phyloP scores from a whole-genome alignment of 2,888 invertebrate species.

The Apotomis capreana region DNA sequence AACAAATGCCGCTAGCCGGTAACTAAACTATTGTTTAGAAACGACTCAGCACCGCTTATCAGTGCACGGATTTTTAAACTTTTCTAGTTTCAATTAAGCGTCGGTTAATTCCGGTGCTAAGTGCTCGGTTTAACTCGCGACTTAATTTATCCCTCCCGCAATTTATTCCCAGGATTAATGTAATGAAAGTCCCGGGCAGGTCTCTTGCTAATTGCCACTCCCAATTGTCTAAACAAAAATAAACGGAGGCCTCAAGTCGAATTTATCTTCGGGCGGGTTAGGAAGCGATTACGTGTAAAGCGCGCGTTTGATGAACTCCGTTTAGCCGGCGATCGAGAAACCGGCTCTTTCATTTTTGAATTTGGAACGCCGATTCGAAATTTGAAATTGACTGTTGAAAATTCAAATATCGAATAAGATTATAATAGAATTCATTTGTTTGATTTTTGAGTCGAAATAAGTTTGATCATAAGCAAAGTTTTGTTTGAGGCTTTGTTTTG shows the following conservation, averaged over 20 bases:
- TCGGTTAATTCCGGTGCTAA: constrained; percentile 76
- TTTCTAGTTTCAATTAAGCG: constrained; percentile 79
- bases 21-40: constrained; percentile 70
- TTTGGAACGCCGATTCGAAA: constrained; percentile 27
- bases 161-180: constrained; percentile 77
- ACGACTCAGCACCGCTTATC: constrained; percentile 68
- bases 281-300: constrained; percentile 42
- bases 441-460: constrained; percentile 30
- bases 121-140: constrained; percentile 73
- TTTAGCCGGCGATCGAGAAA: constrained; percentile 13
- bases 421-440: constrained; percentile 27
- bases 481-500: not conserved
- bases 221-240: constrained; percentile 74
- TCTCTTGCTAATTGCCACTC: constrained; percentile 69
- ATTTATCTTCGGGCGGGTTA: constrained; percentile 45
- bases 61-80: constrained; percentile 64
- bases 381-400: constrained; percentile 12
- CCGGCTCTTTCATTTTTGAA: constrained; percentile 22
- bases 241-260: constrained; percentile 50
- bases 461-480: constrained; percentile 26
- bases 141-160: constrained; percentile 76
- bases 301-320: constrained; percentile 32
- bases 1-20: constrained; percentile 38
- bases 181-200: constrained; percentile 70
- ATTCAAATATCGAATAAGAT: constrained; percentile 21